These are phyloP conservation scores for Typhlichthys subterraneus DNA, from an alignment of 2,797 vertebrate genomes.

Conservation along the genomic window DNA sequence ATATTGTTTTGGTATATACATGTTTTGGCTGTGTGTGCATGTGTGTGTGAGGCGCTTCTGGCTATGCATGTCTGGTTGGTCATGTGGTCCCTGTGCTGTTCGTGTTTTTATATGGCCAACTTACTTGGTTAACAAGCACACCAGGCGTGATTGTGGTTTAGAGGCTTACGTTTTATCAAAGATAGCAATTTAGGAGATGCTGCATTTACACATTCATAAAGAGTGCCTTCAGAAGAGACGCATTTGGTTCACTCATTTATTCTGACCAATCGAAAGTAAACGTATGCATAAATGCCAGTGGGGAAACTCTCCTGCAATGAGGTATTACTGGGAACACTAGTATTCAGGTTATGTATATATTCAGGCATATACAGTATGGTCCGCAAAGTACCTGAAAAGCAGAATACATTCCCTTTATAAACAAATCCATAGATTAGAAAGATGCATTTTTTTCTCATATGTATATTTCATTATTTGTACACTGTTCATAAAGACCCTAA, in stretches of 20 bases:
- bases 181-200: constrained; percentile 9
- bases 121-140: constrained; percentile 32
- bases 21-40: constrained; percentile 62
- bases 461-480: too few species aligned
- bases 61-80: constrained; percentile 23
- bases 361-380: constrained; percentile 12
- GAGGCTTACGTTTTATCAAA: constrained; percentile 35
- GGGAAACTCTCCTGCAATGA: constrained; percentile 18
- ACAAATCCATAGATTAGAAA: too few species aligned
- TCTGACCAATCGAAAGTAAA: constrained; percentile 31
- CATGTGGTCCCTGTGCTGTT: constrained; percentile 25
- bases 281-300: constrained; percentile 8
- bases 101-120: constrained; percentile 22
- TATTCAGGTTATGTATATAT: not conserved
- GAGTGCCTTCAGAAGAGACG: constrained; percentile 3
- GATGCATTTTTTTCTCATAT: too few species aligned
- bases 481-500: too few species aligned
- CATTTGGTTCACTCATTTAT: constrained; percentile 41
- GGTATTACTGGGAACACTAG: constrained; percentile 14
- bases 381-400: constrained; percentile 15
- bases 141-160: constrained; percentile 18
- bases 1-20: constrained; percentile 90
- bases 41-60: not conserved
- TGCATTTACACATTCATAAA: constrained; percentile 43
- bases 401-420: constrained; percentile 12